Evolutionary conservation across 2,888 invertebrate species (phyloP).

Genomic region (Amphipoea lucens): DNA sequence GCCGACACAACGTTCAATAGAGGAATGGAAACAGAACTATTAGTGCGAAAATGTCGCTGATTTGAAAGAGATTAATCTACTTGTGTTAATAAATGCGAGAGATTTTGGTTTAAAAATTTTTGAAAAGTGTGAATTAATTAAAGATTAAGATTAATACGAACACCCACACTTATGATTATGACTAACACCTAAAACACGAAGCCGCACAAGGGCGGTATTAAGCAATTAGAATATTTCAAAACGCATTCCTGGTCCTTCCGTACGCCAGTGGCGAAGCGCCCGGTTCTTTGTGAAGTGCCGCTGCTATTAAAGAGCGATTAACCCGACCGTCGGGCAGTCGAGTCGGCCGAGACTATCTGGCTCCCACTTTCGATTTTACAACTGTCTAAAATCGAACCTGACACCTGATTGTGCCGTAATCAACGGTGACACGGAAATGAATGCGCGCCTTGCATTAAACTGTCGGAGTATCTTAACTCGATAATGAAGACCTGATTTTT

Average conservation of each 20-base stretch:
- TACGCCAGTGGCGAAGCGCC: slow-evolving; percentile 72
- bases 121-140: slow-evolving; percentile 35
- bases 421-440: slow-evolving; percentile 67
- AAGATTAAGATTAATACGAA: slow-evolving; percentile 39
- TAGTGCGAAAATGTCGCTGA: neutral
- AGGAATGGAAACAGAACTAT: neutral
- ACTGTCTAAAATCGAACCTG: slow-evolving; percentile 78
- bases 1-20: slow-evolving; percentile 43
- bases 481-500: slow-evolving; percentile 56
- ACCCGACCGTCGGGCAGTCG: slow-evolving; percentile 65
- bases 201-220: slow-evolving; percentile 59
- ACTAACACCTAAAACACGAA: slow-evolving; percentile 60
- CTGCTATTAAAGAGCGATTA: slow-evolving; percentile 88
- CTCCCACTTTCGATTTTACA: slow-evolving; percentile 89
- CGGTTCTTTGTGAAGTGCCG: slow-evolving; percentile 83
- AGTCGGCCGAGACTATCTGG: slow-evolving; percentile 77
- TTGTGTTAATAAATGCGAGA: neutral
- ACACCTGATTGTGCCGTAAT: slow-evolving; percentile 67
- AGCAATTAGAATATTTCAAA: slow-evolving; percentile 66
- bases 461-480: slow-evolving; percentile 55
- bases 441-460: slow-evolving; percentile 57
- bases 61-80: neutral
- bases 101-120: neutral
- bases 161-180: slow-evolving; percentile 52
- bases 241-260: slow-evolving; percentile 61